phyloP scores from a whole-genome alignment of 1,140 invertebrate genomes.

The Zaprionus lachaisei region DNA sequence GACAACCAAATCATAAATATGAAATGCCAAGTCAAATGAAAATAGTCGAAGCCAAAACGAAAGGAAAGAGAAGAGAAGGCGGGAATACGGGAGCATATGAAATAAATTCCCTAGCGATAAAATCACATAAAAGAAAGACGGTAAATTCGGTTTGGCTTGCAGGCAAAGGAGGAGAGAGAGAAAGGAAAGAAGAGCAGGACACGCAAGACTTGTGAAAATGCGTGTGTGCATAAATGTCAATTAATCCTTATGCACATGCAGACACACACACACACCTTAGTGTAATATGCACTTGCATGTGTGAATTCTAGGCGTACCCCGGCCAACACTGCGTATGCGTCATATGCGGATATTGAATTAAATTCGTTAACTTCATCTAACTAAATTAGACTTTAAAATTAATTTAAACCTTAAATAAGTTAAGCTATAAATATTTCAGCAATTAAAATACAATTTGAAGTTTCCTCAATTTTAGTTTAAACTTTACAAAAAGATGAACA shows the following conservation, averaged over 20 bases:
- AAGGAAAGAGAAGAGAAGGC: background rate
- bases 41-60: slow-evolving; percentile 4
- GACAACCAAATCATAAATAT: slow-evolving; percentile 26
- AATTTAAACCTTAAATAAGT: too few species aligned
- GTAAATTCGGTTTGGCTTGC: background rate
- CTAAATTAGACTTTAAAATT: too few species aligned
- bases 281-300: background rate
- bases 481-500: too few species aligned
- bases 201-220: background rate
- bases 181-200: background rate
- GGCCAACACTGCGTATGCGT: slow-evolving; percentile 33
- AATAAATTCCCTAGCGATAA: slow-evolving; percentile 28
- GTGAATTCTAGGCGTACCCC: slow-evolving; percentile 10
- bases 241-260: background rate
- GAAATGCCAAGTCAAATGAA: slow-evolving; percentile 32
- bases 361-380: background rate
- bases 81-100: background rate
- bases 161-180: background rate
- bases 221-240: background rate
- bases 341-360: background rate
- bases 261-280: background rate
- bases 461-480: too few species aligned
- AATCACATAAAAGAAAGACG: background rate
- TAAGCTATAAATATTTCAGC: too few species aligned
- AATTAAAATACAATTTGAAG: too few species aligned